Percentiles rank a stretch among this genome's conserved stretches.
phyloP scores from a whole-genome alignment of 2,888 invertebrate species.

The Amiota communis region DNA sequence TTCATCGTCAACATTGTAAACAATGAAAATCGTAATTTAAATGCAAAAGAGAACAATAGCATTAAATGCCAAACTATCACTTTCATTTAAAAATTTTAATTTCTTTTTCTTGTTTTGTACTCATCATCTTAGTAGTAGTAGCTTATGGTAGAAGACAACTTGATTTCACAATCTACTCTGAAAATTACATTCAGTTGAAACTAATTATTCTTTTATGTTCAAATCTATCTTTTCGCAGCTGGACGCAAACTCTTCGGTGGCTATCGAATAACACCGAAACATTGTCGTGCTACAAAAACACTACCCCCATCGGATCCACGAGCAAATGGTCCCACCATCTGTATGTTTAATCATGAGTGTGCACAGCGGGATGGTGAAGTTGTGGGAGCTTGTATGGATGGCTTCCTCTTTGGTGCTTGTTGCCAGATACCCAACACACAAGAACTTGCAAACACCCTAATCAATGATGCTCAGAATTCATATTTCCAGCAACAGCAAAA shows the following conservation, averaged over 20 bases:
- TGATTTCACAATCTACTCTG: conserved; percentile 1
- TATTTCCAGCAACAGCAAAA: conserved; percentile 62
- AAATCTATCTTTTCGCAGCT: conserved; percentile 60
- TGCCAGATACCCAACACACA: conserved; percentile 81
- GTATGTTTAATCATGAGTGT: conserved; percentile 96
- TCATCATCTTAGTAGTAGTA: no score
- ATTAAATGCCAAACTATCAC: conserved; percentile 48
- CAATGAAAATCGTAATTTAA: neutral
- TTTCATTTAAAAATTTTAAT: conserved; percentile 58
- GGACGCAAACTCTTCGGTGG: conserved; percentile 86
- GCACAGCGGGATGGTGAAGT: conserved; percentile 84
- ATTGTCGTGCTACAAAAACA: conserved; percentile 82
- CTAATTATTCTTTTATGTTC: neutral
- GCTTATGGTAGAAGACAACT: no score
- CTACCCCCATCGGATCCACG: conserved; percentile 76
- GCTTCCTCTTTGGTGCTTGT: conserved; percentile 86
- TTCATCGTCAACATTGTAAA: no score
- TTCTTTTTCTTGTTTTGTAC: conserved; percentile 44
- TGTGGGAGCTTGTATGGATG: conserved; percentile 93
- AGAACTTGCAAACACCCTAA: conserved; percentile 70
- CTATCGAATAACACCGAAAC: conserved; percentile 87
- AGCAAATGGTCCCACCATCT: conserved; percentile 82
- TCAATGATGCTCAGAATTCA: conserved; percentile 65
- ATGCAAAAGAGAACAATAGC: neutral
- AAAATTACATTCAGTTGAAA: neutral